Base-by-base conservation (phyloP, 2,888 invertebrate genomes). In the Macropis europaea region DNA sequence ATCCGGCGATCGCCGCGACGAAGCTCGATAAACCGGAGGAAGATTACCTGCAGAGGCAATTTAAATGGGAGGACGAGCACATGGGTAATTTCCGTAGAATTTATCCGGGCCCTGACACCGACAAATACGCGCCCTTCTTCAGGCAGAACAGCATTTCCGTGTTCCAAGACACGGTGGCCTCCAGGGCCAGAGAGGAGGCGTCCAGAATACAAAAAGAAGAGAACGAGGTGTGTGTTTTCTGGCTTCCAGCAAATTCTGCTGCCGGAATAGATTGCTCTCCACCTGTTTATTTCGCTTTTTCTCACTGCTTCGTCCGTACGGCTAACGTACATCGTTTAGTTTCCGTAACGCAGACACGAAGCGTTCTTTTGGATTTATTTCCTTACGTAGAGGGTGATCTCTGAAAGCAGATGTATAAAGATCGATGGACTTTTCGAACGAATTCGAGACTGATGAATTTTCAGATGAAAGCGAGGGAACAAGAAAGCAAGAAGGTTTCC, bases 121-220 rank as follows among this genome's bases (percentile, higher is more conserved):
- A 93, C 59, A 93, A 93, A 83, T 96, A 96, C 88, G 92, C 93
- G 48, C 91, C 93, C 61, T 94, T 94, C 85, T 95, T 95, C 87
- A 93, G 94, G 84, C 95, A 96, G 90, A 95, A 94, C 43, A 93
- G 94, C 54, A 93, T 93, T 67, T 94, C 95, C 2, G 90, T 95
- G 64, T 96, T 95, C 88, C 94, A 94, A 48, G 93, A 94, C 77
- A 96, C 96, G 0, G 94, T 94, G 0, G 93, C 95, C 0, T 95
- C 95, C 57, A 93, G 95, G 69, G 95, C 95, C 0, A 92, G 96
- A 47, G 95, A 95, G 68, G 95, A 95, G 85, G 95, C 95, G 52
- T 93, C 95, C 0, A 92, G 94, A 36, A 90, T 93, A 17, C 93
- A 95, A 79, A 92, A 95, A 11, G 94, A 95, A 62, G 95, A 80